Percentiles rank a stretch among this genome's conserved stretches.
Conservation (phyloP, 2,888 invertebrate genomes). For the Rotaria magnacalcarata region DNA sequence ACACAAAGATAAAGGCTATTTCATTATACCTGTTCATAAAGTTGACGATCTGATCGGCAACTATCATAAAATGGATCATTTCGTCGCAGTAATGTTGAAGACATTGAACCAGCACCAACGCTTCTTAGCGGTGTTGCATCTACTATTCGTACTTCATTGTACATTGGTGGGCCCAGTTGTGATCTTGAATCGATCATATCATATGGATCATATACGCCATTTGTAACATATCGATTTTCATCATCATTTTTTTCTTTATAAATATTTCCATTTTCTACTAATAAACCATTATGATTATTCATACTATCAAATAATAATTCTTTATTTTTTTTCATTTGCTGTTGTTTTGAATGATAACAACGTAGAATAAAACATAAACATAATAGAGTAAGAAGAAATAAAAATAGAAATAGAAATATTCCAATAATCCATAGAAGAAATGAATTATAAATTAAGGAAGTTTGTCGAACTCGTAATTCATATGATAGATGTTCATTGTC, state of each 20-base stretch:
- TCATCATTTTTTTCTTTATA: slow-evolving; percentile 11
- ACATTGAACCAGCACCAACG: slow-evolving; percentile 12
- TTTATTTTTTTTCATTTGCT: not conserved
- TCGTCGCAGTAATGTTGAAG: slow-evolving; percentile 1
- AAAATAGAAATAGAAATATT: slow-evolving; percentile 1
- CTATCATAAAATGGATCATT: slow-evolving; percentile 32
- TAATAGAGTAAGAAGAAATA: not conserved
- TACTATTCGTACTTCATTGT: not conserved
- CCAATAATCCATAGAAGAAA: slow-evolving; percentile 1
- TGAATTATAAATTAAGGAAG: not conserved
- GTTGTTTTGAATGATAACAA: not conserved
- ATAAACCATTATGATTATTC: not conserved
- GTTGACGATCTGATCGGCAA: not conserved
- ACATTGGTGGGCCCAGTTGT: slow-evolving; percentile 25
- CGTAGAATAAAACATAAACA: not conserved
- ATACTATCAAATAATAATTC: slow-evolving; percentile 13
- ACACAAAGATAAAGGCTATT: not conserved
- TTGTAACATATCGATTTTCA: not conserved
- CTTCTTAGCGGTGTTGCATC: slow-evolving; percentile 4
- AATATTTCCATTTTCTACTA: not conserved
- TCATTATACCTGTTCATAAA: slow-evolving; percentile 6
- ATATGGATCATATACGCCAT: slow-evolving; percentile 17
- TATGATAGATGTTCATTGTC: slow-evolving; percentile 27
- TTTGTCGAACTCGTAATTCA: slow-evolving; percentile 23
- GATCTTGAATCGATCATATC: not conserved